These are phyloP conservation scores for Ormyrus pomaceus DNA, from an alignment of 2,888 invertebrate genomes.

Conservation along the genomic window DNA sequence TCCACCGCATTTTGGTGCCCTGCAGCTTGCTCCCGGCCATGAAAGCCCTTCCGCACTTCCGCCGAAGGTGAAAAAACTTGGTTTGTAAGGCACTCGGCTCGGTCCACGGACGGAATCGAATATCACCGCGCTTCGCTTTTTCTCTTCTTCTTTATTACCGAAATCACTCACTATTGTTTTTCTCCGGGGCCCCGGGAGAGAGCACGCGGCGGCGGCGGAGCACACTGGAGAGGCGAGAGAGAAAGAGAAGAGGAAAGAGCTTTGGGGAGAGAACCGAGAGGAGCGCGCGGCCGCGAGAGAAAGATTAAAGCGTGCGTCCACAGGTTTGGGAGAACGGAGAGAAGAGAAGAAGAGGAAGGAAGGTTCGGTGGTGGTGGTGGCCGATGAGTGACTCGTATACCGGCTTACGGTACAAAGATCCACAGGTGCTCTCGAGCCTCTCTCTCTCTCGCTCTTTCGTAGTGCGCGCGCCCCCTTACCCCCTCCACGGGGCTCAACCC, in stretches of 20 bases:
- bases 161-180: too few species aligned
- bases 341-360: slow-evolving; percentile 25
- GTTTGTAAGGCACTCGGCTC: slow-evolving; percentile 3
- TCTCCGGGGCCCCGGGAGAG: too few species aligned
- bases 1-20: slow-evolving; percentile 61
- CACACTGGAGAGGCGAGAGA: neutral
- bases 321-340: slow-evolving; percentile 22
- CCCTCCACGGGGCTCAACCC: slow-evolving; percentile 58
- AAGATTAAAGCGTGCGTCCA: slow-evolving; percentile 16
- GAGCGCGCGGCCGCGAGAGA: too few species aligned
- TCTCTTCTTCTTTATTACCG: too few species aligned
- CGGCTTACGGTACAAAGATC: slow-evolving; percentile 71
- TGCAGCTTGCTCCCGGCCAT: slow-evolving; percentile 54
- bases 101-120: neutral
- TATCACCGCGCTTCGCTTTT: too few species aligned
- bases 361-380: slow-evolving; percentile 72
- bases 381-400: slow-evolving; percentile 73
- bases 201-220: too few species aligned
- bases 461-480: slow-evolving; percentile 65
- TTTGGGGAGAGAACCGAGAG: too few species aligned
- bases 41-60: neutral
- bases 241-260: neutral
- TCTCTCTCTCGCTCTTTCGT: slow-evolving; percentile 66
- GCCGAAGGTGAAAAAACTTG: neutral
- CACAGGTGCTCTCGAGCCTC: slow-evolving; percentile 72